These are phyloP conservation scores for Mugil cephalus DNA, from an alignment of 2,113 vertebrate species.

Conservation along the genomic window DNA sequence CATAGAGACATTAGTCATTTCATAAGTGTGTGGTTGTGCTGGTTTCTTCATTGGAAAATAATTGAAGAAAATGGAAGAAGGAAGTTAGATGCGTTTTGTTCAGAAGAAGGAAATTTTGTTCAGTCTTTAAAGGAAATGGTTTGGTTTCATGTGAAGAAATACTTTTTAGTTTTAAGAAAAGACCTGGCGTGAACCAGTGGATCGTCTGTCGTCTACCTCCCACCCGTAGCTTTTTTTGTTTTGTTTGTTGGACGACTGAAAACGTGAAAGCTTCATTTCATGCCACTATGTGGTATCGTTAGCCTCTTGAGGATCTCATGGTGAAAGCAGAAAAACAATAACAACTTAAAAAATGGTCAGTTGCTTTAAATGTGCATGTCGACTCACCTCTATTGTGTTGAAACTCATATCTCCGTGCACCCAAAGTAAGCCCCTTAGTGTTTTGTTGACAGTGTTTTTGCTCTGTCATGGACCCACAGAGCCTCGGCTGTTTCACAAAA, in stretches of 20 bases:
- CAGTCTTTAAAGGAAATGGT: not conserved
- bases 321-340: slow-evolving; percentile 25
- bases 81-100: not conserved
- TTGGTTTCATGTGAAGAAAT: no score
- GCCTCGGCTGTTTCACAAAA: not conserved
- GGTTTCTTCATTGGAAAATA: slow-evolving; percentile 13
- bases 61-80: not conserved
- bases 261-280: slow-evolving; percentile 9
- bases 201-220: not conserved
- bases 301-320: slow-evolving; percentile 28
- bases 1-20: slow-evolving; percentile 15
- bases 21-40: not conserved
- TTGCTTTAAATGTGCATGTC: not conserved
- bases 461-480: not conserved
- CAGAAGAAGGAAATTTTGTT: not conserved
- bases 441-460: not conserved
- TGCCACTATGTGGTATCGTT: slow-evolving; percentile 12
- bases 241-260: not conserved
- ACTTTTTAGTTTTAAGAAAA: no score
- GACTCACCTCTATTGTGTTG: slow-evolving; percentile 1
- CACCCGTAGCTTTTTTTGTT: not conserved
- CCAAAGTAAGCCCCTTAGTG: not conserved
- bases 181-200: not conserved
- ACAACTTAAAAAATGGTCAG: slow-evolving; percentile 11
- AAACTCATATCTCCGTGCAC: not conserved